phyloP scores from a whole-genome alignment of 2,113 vertebrate species.

The Pelecanoides urinatrix region DNA sequence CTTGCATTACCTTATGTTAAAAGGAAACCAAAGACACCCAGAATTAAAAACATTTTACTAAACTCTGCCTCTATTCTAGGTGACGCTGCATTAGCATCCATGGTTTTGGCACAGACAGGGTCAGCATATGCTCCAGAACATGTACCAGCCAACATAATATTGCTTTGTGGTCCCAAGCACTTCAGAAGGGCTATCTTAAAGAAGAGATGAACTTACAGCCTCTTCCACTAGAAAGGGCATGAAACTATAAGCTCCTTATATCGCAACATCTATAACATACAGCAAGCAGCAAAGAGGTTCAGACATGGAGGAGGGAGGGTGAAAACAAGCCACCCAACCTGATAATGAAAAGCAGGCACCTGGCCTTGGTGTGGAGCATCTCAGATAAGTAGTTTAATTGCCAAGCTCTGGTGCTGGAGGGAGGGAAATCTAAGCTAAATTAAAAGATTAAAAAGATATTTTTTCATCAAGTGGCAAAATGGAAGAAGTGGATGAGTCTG shows the following conservation, averaged over 20 bases:
- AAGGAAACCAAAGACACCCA: background rate
- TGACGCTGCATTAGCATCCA: background rate
- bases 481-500: conserved; percentile 61
- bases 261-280: background rate
- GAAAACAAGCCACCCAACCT: conserved; percentile 27
- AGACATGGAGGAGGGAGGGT: conserved; percentile 1
- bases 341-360: conserved; percentile 59
- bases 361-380: conserved; percentile 41
- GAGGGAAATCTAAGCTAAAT: conserved; percentile 68
- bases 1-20: background rate
- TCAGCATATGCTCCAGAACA: background rate
- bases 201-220: background rate
- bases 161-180: background rate
- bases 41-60: background rate
- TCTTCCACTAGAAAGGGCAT: background rate
- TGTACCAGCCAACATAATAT: background rate
- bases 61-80: background rate
- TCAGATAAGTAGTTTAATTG: conserved; percentile 70
- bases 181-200: background rate
- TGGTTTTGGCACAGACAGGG: background rate
- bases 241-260: background rate
- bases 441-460: conserved; percentile 72
- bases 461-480: conserved; percentile 66
- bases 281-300: conserved; percentile 22
- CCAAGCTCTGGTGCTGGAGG: conserved; percentile 32